Evolutionary conservation across 1,140 invertebrate genomes (phyloP).

Genomic region (Geopemphigus sp.): DNA sequence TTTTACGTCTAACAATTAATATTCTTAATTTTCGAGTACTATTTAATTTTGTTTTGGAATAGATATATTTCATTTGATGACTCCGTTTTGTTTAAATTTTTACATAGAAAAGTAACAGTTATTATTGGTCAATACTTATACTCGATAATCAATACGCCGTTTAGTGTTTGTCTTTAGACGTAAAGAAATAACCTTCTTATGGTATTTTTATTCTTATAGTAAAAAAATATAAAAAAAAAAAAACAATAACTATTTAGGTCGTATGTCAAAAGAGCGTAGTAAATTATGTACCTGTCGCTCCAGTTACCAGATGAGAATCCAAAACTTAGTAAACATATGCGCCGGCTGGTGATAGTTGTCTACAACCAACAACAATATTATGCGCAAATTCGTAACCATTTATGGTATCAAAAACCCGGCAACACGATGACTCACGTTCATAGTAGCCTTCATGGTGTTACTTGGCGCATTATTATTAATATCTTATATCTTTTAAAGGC

Average conservation of each 20-base stretch:
- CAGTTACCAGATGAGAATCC: slow-evolving; percentile 39
- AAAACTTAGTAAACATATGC: slow-evolving; percentile 20
- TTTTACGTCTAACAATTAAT: too few relatives aligned
- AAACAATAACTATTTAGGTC: slow-evolving; percentile 12
- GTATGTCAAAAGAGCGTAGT: neutral
- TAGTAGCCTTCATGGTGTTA: slow-evolving; percentile 42
- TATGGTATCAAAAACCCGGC: slow-evolving; percentile 38
- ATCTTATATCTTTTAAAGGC: neutral
- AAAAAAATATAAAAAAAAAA: neutral
- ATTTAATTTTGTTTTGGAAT: too few relatives aligned
- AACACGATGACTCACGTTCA: slow-evolving; percentile 29
- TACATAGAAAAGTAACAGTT: too few relatives aligned
- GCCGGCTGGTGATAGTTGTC: slow-evolving; percentile 43
- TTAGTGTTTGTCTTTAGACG: neutral
- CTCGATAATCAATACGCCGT: neutral
- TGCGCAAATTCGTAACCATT: slow-evolving; percentile 42
- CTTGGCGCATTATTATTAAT: slow-evolving; percentile 9
- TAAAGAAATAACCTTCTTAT: slow-evolving; percentile 19
- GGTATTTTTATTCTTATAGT: neutral
- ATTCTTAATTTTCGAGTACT: too few relatives aligned
- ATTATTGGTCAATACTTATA: neutral
- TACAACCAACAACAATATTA: slow-evolving; percentile 28
- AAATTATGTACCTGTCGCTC: slow-evolving; percentile 32
- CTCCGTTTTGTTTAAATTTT: too few relatives aligned
- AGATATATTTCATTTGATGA: too few relatives aligned